Evolutionary conservation across 2,888 invertebrate species (phyloP), one percentile per base, ranked within the genome.

Genomic region (Argynnis bischoffii): DNA sequence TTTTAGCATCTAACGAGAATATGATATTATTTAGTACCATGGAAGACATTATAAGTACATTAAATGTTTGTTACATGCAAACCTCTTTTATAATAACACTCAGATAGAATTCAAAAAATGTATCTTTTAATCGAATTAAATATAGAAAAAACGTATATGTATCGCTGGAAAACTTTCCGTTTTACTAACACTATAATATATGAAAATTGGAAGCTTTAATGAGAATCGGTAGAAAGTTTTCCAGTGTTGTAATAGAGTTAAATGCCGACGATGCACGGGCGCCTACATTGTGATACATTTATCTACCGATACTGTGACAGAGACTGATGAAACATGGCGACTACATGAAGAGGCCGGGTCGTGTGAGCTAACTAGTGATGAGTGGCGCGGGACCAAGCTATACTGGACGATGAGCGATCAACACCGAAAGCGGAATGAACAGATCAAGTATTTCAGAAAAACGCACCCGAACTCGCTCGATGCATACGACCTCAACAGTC

Each of bases 221-320:
- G 83, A 82, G 77, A 76, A 75, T 71, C 64, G 71, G 76, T 84
- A 89, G 91, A 92, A 92, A 91, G 90, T 85, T 91, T 91, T 89
- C 90, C 91, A 90, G 88, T 74, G 74, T 72, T 78, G 77, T 79
- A 83, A 78, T 59, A 81, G 79, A 81, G 81, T 79, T 80, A 82
- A 80, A 80, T 83, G 79, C 81, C 81, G 81, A 81, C 79, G 81
- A 87, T 88, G 89, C 85, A 87, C 89, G 91, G 92, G 92, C 92
- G 92, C 90, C 87, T 92, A 91, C 81, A 81, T 91, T 92, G 92
- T 92, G 92, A 92, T 92, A 92, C 92, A 91, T 87, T 92, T 91
- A 92, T 91, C 92, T 92, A 91, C 83, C 88, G 87, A 80, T 80
- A 85, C 81, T 83, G 87, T 88, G 90, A 86, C 80, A 85, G 79